Conservation (phyloP, 2,797 vertebrate species). For the Channa striata region DNA sequence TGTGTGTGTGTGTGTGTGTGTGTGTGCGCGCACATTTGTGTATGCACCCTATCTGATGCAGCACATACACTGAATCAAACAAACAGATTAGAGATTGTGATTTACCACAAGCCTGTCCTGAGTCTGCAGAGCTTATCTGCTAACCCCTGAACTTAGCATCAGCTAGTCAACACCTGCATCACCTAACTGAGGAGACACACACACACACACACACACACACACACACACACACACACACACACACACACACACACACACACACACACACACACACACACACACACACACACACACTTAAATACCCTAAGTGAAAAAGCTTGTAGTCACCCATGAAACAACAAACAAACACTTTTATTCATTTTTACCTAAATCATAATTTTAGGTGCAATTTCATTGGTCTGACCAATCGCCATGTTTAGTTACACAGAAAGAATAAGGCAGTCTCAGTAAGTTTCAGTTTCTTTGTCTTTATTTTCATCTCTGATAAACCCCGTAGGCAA, state of each 20-base stretch:
- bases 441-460: conserved; percentile 2
- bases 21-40: conserved; percentile 15
- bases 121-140: conserved; percentile 66
- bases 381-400: background rate
- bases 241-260: conserved; percentile 4
- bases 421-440: conserved; percentile 19
- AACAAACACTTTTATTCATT: background rate
- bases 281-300: conserved; percentile 1
- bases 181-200: conserved; percentile 1
- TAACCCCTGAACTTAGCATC: conserved; percentile 66
- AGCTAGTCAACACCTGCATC: conserved; percentile 54
- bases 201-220: conserved; percentile 8
- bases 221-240: conserved; percentile 5
- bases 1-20: background rate
- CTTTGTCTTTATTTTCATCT: conserved; percentile 9
- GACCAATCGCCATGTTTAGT: background rate
- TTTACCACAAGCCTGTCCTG: conserved; percentile 56
- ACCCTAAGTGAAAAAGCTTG: background rate
- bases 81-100: conserved; percentile 73
- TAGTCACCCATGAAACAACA: background rate
- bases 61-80: conserved; percentile 52
- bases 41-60: conserved; percentile 33
- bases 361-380: too few relatives aligned
- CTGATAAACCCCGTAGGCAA: conserved; percentile 30
- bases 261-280: too few relatives aligned